Conservation (phyloP, 2,113 vertebrate genomes). For the Girardinichthys multiradiatus region DNA sequence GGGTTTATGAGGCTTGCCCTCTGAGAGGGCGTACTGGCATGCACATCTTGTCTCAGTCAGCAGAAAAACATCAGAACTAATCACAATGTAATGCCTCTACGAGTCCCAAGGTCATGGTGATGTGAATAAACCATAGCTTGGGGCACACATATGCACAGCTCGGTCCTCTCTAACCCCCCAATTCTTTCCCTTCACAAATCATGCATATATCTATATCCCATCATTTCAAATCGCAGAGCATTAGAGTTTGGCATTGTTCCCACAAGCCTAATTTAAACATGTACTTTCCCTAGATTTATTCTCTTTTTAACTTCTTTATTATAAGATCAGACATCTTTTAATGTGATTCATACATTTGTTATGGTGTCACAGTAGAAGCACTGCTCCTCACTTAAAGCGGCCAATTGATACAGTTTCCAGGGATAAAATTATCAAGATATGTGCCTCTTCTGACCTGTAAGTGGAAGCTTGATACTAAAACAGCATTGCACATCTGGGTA, state of each 20-base stretch:
- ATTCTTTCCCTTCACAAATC: not conserved
- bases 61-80: slow-evolving; percentile 71
- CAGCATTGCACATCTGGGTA: too few species aligned
- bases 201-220: not conserved
- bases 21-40: slow-evolving; percentile 29
- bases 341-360: slow-evolving; percentile 2
- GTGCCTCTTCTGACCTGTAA: not conserved
- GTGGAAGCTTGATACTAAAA: too few species aligned
- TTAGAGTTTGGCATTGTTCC: slow-evolving; percentile 11
- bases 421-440: not conserved
- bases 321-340: slow-evolving; percentile 7
- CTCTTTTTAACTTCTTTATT: slow-evolving; percentile 20
- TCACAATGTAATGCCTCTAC: slow-evolving; percentile 67
- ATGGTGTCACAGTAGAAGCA: not conserved
- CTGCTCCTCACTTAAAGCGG: not conserved
- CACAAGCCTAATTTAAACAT: slow-evolving; percentile 48
- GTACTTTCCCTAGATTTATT: slow-evolving; percentile 16
- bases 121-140: slow-evolving; percentile 56
- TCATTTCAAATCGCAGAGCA: slow-evolving; percentile 18
- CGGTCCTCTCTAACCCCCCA: slow-evolving; percentile 17
- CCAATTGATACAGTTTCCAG: not conserved
- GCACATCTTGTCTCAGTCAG: slow-evolving; percentile 53
- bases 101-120: slow-evolving; percentile 53
- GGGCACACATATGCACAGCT: slow-evolving; percentile 24
- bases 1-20: slow-evolving; percentile 64